These are phyloP conservation scores for Microcebus murinus DNA, from an alignment of 2,113 vertebrate species.

Conservation along the genomic window DNA sequence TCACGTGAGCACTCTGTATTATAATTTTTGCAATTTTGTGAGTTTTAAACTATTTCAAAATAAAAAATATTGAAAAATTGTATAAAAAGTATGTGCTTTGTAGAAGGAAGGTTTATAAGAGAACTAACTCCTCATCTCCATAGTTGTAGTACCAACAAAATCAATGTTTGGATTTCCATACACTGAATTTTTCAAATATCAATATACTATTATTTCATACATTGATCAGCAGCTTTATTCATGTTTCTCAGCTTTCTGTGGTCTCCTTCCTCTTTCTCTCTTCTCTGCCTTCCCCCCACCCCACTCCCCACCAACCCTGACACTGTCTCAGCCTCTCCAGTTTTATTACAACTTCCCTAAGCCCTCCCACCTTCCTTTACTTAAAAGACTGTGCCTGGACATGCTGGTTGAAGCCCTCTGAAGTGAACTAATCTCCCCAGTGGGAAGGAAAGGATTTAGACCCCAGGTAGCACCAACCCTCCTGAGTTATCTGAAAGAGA, in stretches of 20 bases:
- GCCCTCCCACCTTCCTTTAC: neutral
- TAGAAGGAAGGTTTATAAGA: conserved; percentile 5
- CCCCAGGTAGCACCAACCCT: neutral
- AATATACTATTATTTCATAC: neutral
- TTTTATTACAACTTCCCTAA: neutral
- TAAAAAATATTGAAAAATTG: neutral
- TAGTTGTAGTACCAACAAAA: neutral
- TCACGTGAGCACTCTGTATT: neutral
- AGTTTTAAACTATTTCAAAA: neutral
- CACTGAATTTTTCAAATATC: neutral
- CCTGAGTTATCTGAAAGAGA: neutral
- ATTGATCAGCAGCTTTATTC: neutral
- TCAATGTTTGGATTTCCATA: neutral
- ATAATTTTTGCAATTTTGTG: neutral
- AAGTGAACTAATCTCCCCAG: neutral
- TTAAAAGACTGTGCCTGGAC: neutral
- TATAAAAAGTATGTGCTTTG: neutral
- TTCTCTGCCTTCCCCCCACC: neutral
- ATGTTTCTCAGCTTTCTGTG: neutral
- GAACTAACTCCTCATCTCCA: neutral
- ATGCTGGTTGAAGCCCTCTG: neutral
- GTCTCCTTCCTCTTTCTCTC: neutral
- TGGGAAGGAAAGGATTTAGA: conserved; percentile 11
- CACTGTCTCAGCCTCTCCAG: neutral
- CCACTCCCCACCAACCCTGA: neutral